phyloP scores from a whole-genome alignment of 2,888 invertebrate genomes.

The Linnaemya tessellans region DNA sequence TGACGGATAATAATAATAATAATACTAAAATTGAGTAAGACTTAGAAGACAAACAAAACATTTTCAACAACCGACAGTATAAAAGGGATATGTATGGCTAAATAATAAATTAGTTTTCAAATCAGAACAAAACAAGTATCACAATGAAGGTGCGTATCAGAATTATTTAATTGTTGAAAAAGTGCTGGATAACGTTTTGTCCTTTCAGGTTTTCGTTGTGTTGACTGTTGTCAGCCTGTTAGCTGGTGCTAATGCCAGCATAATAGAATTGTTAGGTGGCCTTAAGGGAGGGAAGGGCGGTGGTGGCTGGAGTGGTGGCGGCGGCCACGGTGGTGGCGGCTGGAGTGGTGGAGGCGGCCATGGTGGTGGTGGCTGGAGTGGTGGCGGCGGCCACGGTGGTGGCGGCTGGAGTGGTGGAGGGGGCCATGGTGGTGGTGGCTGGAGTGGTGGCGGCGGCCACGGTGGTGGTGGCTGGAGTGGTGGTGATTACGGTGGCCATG shows the following conservation, averaged over 20 bases:
- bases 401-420: slow-evolving; percentile 43
- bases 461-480: slow-evolving; percentile 16
- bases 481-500: slow-evolving; percentile 45
- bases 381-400: slow-evolving; percentile 18
- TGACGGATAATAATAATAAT: background rate
- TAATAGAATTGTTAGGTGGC: slow-evolving; percentile 57
- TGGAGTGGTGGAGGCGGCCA: slow-evolving; percentile 19
- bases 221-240: slow-evolving; percentile 56
- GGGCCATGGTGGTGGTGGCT: slow-evolving; percentile 58
- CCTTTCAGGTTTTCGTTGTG: slow-evolving; percentile 58
- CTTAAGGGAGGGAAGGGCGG: slow-evolving; percentile 31
- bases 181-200: background rate
- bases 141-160: slow-evolving; percentile 47
- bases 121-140: slow-evolving; percentile 31
- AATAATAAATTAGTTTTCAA: slow-evolving; percentile 48
- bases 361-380: background rate
- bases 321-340: slow-evolving; percentile 2
- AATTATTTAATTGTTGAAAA: background rate
- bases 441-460: slow-evolving; percentile 5
- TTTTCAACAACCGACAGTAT: slow-evolving; percentile 21
- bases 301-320: slow-evolving; percentile 31
- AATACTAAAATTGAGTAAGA: slow-evolving; percentile 32
- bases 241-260: slow-evolving; percentile 62
- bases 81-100: slow-evolving; percentile 22
- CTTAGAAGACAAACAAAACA: background rate